A percentile compares a stretch with the other conserved stretches of the same genome.
phyloP scores from a whole-genome alignment of 2,888 invertebrate genomes.

The Stramonita haemastoma region DNA sequence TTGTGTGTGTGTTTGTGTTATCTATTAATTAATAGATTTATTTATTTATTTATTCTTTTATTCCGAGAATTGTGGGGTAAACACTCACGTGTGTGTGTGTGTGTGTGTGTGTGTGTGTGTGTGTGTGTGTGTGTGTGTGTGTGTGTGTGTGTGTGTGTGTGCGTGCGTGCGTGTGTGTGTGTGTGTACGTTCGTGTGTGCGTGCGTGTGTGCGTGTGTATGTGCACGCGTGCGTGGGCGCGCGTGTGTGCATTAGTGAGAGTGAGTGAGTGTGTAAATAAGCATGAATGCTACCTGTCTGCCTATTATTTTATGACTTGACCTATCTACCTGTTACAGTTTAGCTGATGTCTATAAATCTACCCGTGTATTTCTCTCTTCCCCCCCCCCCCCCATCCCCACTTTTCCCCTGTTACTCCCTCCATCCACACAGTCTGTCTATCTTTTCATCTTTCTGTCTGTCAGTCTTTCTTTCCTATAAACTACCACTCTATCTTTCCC shows the following conservation, averaged over 20 bases:
- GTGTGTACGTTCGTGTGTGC: background rate
- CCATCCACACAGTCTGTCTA: too few relatives aligned
- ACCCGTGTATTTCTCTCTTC: too few relatives aligned
- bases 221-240: background rate
- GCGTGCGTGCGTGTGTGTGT: background rate
- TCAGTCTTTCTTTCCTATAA: too few relatives aligned
- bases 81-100: too few relatives aligned
- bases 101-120: slow-evolving; percentile 2
- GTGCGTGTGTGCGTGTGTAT: background rate
- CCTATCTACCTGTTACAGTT: background rate
- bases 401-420: too few relatives aligned
- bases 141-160: slow-evolving; percentile 10
- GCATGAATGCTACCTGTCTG: background rate
- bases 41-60: too few relatives aligned
- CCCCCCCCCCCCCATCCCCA: too few relatives aligned
- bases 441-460: too few relatives aligned
- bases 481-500: too few relatives aligned
- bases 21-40: too few relatives aligned
- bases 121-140: slow-evolving; percentile 17
- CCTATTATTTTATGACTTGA: background rate
- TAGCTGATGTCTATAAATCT: background rate
- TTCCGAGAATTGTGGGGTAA: too few relatives aligned
- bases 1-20: too few relatives aligned
- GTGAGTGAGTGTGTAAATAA: background rate
- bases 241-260: background rate